Evolutionary conservation across 2,113 vertebrate species (phyloP).

Genomic region (Mixornis gularis): DNA sequence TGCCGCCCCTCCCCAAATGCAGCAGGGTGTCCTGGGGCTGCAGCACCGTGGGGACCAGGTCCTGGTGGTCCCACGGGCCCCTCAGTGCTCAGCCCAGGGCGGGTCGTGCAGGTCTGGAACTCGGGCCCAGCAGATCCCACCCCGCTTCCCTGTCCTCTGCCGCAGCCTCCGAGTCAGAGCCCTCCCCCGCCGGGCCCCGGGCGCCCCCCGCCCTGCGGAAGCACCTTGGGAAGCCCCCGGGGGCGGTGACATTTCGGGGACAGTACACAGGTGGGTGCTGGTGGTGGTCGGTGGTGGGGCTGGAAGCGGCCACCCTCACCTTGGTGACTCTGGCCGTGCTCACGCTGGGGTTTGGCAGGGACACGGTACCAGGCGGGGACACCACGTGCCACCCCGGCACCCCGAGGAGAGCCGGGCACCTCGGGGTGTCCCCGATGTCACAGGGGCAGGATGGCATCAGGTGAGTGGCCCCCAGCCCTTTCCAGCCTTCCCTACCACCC

Average conservation of each 20-base stretch:
- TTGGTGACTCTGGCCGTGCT: rapidly evolving
- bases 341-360: slow-evolving; percentile 15
- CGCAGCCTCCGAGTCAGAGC: neutral
- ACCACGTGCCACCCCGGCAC: rapidly evolving
- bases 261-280: slow-evolving; percentile 67
- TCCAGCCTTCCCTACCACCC: neutral
- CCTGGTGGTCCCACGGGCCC: neutral
- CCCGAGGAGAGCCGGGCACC: neutral
- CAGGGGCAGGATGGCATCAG: neutral
- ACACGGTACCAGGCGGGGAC: neutral
- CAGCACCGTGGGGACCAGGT: rapidly evolving
- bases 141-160: rapidly evolving
- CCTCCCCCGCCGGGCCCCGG: neutral
- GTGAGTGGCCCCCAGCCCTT: neutral
- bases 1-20: rapidly evolving
- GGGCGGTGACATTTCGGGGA: slow-evolving; percentile 8
- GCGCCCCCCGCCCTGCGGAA: neutral
- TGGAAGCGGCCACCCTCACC: rapidly evolving
- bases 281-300: rapidly evolving
- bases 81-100: neutral
- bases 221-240: neutral
- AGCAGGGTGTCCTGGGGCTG: neutral
- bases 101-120: neutral
- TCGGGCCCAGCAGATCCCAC: rapidly evolving
- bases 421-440: slow-evolving; percentile 2